Base-by-base conservation (phyloP, 2,888 invertebrate genomes). In the Apodemia mormo region DNA sequence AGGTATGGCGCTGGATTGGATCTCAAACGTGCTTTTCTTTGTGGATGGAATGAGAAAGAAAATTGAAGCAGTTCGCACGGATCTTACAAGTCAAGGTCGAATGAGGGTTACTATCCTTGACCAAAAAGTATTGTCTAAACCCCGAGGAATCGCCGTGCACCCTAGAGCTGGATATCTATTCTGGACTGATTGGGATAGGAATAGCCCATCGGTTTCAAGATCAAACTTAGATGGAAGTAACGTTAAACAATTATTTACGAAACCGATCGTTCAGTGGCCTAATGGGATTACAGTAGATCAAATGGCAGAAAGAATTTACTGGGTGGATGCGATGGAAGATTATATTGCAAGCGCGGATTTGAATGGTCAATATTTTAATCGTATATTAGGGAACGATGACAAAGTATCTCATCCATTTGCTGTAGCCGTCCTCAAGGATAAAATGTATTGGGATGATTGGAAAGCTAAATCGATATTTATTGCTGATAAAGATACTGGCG, bases 401-500 rank as follows among this genome's bases (percentile, higher is more conserved):
- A 94, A 95, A 65, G 95, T 97, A 0, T 94, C 96, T 0, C 97
- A 98, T 94, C 98, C 98, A 6, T 98, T 97, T 81, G 96, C 97
- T 0, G 96, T 98, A 0, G 97, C 96, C 0, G 96, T 98, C 0
- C 96, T 97, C 80, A 98, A 98, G 86, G 96, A 97, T 79, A 94
- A 95, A 77, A 95, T 98, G 94, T 98, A 96, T 81, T 98, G 98
- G 98, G 97, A 98, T 80, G 98, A 98, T 83, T 97, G 97, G 97
- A 96, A 96, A 77, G 95, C 95, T 67, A 96, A 96, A 71, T 95
- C 96, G 40, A 96, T 98, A 70, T 97, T 96, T 80, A 94, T 95
- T 6, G 96, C 97, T 0, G 96, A 97, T 79, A 98, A 97, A 83
- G 96, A 96, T 81, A 94, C 95, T 66, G 96, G 96, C 0, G 88